Base-by-base conservation (phyloP, 2,888 invertebrate genomes). In the Zaprionus obscuricornis region DNA sequence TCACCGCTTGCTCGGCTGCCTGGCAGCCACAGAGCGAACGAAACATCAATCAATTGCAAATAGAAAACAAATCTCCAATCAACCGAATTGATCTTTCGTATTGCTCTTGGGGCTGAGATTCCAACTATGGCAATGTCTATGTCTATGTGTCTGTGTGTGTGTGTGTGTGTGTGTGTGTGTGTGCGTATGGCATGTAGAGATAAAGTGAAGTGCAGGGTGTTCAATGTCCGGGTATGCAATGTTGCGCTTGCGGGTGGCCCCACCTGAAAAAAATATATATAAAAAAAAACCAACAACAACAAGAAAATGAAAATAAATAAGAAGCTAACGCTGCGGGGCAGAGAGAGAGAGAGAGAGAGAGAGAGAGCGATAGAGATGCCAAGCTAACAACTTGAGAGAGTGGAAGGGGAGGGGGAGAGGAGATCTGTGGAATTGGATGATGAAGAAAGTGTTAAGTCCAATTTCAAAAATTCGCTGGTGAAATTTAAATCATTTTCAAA, bases 401-500 rank as follows among this genome's bases (percentile, higher is more conserved):
- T 34, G 10, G 11, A n/a, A 13, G 11, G 14, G 14, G 17, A 5
- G n/a, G 10, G 34, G 3, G 31, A 14, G 5, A 10, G 14, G 36
- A 49, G 24, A 39, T 31, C 45, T 58, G 29, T 31, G 47, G 36
- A 29, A 26, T 8, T 40, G 68, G 46, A 24, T 45, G 34, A 39
- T 45, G 71, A 83, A 85, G 85, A 85, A 78, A 85, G 85, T 81
- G 85, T 85, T 75, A 85, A 78, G 68, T 68, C 73, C 75, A 73
- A 85, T 81, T 85, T 54, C 62, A 82, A 81, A 75, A 78, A 81
- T 78, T 72, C 59, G 66, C 74, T 54, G 79, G 85, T 85, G 81
- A 82, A 82, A 82, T 82, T 82, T 79, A 85, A 82, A 85, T 82
- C 79, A 83, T 85, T 85, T 83, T 85, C 64, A 82, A 85, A 82